Conservation (phyloP, 1,140 invertebrate species). For the Hyphantria cunea region DNA sequence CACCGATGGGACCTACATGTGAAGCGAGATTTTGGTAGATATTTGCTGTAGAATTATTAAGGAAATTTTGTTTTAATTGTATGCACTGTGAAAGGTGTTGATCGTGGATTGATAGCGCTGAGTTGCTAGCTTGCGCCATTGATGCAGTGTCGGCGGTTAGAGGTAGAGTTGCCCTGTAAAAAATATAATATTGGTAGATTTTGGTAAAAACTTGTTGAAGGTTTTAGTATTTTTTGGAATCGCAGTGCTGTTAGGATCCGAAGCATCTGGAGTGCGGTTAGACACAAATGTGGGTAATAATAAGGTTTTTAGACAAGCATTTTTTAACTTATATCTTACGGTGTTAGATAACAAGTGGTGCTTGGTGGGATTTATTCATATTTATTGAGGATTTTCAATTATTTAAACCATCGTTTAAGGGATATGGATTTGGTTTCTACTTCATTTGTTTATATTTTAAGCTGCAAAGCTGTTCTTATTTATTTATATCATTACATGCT, state of each 20-base stretch:
- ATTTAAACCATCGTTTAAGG: constrained; percentile 1
- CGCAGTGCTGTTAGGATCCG: constrained; percentile 53
- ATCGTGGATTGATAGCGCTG: constrained; percentile 75
- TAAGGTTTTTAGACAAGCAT: constrained; percentile 34
- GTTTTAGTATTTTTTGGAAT: constrained; percentile 29
- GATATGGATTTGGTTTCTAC: constrained; percentile 7
- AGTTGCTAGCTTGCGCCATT: constrained; percentile 80
- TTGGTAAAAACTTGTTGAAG: constrained; percentile 27
- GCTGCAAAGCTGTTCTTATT: constrained; percentile 11
- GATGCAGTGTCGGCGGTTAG: constrained; percentile 84
- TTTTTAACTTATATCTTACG: constrained; percentile 36
- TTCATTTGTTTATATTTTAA: constrained; percentile 16
- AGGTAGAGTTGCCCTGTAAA: constrained; percentile 88
- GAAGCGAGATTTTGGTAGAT: constrained; percentile 69
- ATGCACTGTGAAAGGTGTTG: constrained; percentile 82
- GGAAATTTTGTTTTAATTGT: constrained; percentile 77
- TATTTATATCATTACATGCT: constrained; percentile 15
- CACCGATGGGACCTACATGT: constrained; percentile 57
- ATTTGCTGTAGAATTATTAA: constrained; percentile 70
- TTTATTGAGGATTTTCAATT: not conserved
- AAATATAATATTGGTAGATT: constrained; percentile 36
- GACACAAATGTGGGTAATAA: constrained; percentile 49
- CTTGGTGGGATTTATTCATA: constrained; percentile 44
- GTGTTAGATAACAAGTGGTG: constrained; percentile 73
- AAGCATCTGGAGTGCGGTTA: constrained; percentile 67